Base-by-base conservation (phyloP, 2,797 vertebrate species). In the Scolopax bukidnonensis region DNA sequence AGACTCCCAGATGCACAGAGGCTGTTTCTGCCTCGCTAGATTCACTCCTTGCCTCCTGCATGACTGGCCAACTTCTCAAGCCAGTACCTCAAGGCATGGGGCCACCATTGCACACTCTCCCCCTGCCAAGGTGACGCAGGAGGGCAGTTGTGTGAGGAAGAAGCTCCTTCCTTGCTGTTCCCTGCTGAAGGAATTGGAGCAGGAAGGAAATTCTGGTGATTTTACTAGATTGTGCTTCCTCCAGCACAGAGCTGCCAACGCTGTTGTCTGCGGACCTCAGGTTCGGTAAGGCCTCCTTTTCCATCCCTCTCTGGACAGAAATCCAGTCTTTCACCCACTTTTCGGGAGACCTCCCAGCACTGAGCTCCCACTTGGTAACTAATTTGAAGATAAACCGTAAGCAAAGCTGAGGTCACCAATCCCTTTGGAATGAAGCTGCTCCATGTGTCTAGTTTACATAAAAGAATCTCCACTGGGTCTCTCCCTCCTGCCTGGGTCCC, bases 181-280 rank as follows among this genome's bases (percentile, higher is more conserved):
- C 73, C 15, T 0, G 25, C 23, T 41, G 50, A 83, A 87, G 68
- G 80, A 89, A 80, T 4, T 28, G 16, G 28, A 24, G 15, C 21
- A 64, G 81, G 77, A 68, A 63, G 50, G n/a, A 92, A 91, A 47
- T 75, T 70, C 59, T 77, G 48, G 40, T 50, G n/a, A 79, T 43
- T 89, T 75, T 56, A 74, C 60, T 68, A 70, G 43, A 70, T 3
- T 4, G 3, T 60, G 40, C 33, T 90, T 95, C 74, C 45, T 84
- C 24, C 19, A 27, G 27, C 48, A 69, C 16, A 70, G 70, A 90
- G 71, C 33, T 36, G 24, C 60, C 45, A 93, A 21, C 30, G 57
- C 27, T 1, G 8, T 9, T 51, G 45, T 18, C 67, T 53, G 38
- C 0, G 3, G 27, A 68, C 24, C 70, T 89, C 71, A 65, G 38